Evolutionary conservation across 2,797 vertebrate species (phyloP), one percentile per base, ranked within the genome.

Genomic region (Premnoplex brunnescens): DNA sequence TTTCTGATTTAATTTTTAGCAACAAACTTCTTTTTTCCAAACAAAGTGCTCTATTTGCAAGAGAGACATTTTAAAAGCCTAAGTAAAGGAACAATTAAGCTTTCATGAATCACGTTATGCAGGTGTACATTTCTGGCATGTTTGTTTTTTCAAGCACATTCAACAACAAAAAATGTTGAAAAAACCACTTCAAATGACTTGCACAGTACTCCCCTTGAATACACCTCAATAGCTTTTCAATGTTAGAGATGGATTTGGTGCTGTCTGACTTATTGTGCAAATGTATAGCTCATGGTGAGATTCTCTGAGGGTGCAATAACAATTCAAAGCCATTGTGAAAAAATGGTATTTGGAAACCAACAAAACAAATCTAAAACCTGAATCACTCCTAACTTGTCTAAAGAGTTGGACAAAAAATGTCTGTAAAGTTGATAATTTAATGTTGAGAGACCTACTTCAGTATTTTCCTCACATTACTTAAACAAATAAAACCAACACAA

Each of bases 391-490:
- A 75, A 85, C 27, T 67, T 64, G 60, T 68, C 49, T 69, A 44
- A 81, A 76, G 75, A 76, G 48, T 1, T 79, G 48, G 36, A 84
- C 66, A 92, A 88, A 94, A 94, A 74, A 72, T 21, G 14, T 34
- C 91, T 76, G 58, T 73, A 7, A 89, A 90, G 80, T 80, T 60
- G 59, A 73, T 63, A 71, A 79, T 76, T 93, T 88, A 93, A 92
- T 14, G 49, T 74, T 76, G 78, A 84, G 74, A 90, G 63, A 84
- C 32, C 55, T 54, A 71, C 52, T 16, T 93, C 51, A 32, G 37
- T 95, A 73, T 90, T 94, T 93, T 86, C 79, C 79, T 91, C 37
- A 20, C 55, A 59, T 89, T 89, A 80, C 76, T 96, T 94, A 88
- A 92, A 96, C 79, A 93, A 95, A 85, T 89, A 89, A 81, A 88